Evolutionary conservation across 2,797 vertebrate genomes (phyloP), one percentile per base, ranked within the genome.

Genomic region (Sebastes kiyomatsui): DNA sequence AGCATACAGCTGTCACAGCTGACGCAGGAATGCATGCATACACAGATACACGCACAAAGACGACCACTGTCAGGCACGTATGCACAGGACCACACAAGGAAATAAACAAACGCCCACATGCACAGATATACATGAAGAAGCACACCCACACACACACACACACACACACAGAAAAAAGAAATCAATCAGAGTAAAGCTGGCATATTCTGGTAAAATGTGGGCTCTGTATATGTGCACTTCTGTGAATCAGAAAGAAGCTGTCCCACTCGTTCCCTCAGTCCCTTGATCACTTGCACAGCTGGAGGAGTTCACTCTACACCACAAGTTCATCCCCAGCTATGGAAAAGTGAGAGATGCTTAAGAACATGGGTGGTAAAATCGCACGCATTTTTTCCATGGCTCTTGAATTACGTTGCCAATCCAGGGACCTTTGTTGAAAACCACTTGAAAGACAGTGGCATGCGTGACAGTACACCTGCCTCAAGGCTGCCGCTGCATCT

Each of bases 201-300:
- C 42, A 61, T 58, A 81, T 68, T 75, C 75, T 86, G 85, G 78
- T 79, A 93, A 90, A 94, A 86, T 82, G 88, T 93, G 88, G 88
- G 88, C 85, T 94, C 84, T 94, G 93, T 95, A 88, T 91, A 80
- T 49, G 72, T 84, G 60, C 56, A 13, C 18, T 25, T 74, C 27
- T 82, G 70, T 88, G 89, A 86, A 62, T 90, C 84, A 85, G 83
- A 82, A 67, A 80, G 64, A 85, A 74, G 56, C 60, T 64, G 62
- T 88, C 81, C 75, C 74, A 77, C 74, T 79, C 75, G 69, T 72
- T 83, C 56, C 90, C 83, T 74, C 76, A 35, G 75, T 89, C 22
- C 28, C 84, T 86, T 81, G 90, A 94, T 94, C 91, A 93, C 92
- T 93, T 80, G 75, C 84, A 80, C 75, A 94, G 65, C 84, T 88